Conservation (phyloP, 2,888 invertebrate species). For the Brachylomia viminalis region DNA sequence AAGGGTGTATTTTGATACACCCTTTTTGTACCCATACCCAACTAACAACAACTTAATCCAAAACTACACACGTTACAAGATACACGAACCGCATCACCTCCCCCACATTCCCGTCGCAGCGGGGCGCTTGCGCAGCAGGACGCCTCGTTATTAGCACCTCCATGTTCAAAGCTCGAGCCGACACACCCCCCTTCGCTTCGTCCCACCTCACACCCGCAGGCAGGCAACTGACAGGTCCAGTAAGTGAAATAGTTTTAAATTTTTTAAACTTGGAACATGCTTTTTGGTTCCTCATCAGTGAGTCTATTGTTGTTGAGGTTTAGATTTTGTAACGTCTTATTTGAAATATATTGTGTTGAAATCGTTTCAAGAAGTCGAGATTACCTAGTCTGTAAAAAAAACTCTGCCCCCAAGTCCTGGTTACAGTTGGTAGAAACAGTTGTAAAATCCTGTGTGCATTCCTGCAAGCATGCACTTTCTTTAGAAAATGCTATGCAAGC, state of each 20-base stretch:
- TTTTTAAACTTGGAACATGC: conserved; percentile 53
- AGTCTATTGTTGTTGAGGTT: conserved; percentile 47
- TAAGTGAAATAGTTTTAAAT: conserved; percentile 84
- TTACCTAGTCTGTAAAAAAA: too few relatives aligned
- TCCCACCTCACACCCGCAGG: conserved; percentile 59
- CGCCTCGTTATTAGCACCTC: conserved; percentile 90
- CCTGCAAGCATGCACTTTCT: too few relatives aligned
- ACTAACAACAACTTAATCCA: conserved; percentile 39
- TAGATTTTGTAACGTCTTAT: not conserved
- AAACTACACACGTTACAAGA: conserved; percentile 48
- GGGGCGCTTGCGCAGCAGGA: conserved; percentile 85
- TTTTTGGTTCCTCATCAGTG: conserved; percentile 56
- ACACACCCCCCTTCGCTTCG: conserved; percentile 42
- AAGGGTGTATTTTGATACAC: too few relatives aligned
- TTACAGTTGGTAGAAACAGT: too few relatives aligned
- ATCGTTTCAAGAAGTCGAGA: too few relatives aligned
- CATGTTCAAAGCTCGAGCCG: conserved; percentile 80
- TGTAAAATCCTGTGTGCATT: too few relatives aligned
- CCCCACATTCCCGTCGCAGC: conserved; percentile 82
- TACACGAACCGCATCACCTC: conserved; percentile 45
- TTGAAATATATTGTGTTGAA: not conserved
- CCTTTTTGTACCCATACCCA: not conserved
- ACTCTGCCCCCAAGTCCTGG: too few relatives aligned
- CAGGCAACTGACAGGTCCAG: conserved; percentile 77
- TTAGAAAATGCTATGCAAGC: too few relatives aligned